Evolutionary conservation across 2,888 invertebrate species (phyloP).

Genomic region (Andrena chrysosceles): DNA sequence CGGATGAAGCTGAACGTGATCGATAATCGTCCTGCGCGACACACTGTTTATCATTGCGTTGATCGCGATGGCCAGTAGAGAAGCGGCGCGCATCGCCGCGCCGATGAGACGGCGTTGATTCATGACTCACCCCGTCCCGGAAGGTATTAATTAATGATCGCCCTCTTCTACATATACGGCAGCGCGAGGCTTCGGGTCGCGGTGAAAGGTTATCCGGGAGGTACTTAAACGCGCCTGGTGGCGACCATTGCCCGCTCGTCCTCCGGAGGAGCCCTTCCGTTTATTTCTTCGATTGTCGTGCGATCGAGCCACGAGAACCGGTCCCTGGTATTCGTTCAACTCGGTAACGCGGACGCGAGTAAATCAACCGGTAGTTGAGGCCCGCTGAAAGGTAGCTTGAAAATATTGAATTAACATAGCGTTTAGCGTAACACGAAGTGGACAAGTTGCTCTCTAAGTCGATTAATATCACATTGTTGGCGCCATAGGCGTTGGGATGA

Average conservation of each 20-base stretch:
- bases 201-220: constrained; percentile 60
- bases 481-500: background rate
- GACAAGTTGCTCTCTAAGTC: background rate
- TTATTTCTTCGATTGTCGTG: constrained; percentile 56
- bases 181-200: constrained; percentile 45
- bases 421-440: background rate
- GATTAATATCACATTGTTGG: background rate
- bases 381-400: constrained; percentile 34
- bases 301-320: constrained; percentile 49
- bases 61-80: constrained; percentile 51
- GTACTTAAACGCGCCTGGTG: constrained; percentile 55
- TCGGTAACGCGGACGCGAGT: constrained; percentile 9
- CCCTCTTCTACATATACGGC: constrained; percentile 52
- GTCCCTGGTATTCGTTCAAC: constrained; percentile 17
- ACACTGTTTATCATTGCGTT: constrained; percentile 67
- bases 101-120: constrained; percentile 67
- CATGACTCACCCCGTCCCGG: constrained; percentile 71
- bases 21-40: constrained; percentile 56
- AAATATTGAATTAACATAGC: constrained; percentile 25
- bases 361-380: constrained; percentile 28
- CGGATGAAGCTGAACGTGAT: constrained; percentile 41
- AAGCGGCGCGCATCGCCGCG: constrained; percentile 50
- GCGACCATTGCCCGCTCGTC: constrained; percentile 10
- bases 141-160: constrained; percentile 74
- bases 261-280: constrained; percentile 31